Percentiles rank a stretch among this genome's conserved stretches.
Conservation (phyloP, 2,797 vertebrate species). For the Peromyscus nudipes region DNA sequence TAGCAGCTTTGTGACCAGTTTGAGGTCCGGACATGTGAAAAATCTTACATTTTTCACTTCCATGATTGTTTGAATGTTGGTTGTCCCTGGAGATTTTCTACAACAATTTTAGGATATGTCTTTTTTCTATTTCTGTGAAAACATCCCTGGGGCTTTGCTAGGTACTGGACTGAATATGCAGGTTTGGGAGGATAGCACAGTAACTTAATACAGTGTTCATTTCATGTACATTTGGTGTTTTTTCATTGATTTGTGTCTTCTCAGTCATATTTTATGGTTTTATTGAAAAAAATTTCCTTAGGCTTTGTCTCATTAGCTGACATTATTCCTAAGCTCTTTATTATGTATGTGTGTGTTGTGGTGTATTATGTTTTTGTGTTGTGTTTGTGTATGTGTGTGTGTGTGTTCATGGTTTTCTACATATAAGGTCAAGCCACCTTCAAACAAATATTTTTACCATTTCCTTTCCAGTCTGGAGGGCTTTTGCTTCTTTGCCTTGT, state of each 20-base stretch:
- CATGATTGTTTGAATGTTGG: not conserved
- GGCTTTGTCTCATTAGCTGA: not conserved
- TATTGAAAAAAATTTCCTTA: not conserved
- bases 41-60: not conserved
- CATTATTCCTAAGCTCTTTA: not conserved
- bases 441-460: not conserved
- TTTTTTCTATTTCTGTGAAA: conserved; percentile 22
- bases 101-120: not conserved
- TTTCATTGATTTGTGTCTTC: not conserved
- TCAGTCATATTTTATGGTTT: not conserved
- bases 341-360: not conserved
- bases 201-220: not conserved
- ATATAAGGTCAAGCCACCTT: not conserved
- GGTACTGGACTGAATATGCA: not conserved
- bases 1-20: not conserved
- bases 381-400: not conserved
- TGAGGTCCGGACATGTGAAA: not conserved
- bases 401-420: not conserved
- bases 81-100: not conserved
- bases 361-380: not conserved
- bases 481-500: not conserved
- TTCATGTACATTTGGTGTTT: not conserved
- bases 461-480: not conserved
- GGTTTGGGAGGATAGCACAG: not conserved
- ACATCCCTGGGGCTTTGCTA: not conserved